Conservation (phyloP, 2,888 invertebrate genomes). For the Tipula lateralis region DNA sequence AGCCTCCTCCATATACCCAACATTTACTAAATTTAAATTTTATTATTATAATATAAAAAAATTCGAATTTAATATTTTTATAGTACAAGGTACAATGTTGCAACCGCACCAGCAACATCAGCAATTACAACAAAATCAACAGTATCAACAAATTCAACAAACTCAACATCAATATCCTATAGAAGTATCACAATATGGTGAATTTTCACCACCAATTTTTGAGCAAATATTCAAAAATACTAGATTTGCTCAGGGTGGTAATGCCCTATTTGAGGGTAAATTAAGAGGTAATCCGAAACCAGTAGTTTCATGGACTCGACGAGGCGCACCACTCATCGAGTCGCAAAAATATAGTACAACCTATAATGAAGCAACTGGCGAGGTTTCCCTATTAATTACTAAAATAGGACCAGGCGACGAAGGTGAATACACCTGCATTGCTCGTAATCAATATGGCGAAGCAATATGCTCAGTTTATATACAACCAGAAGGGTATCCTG, state of each 20-base stretch:
- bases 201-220: slow-evolving; percentile 87
- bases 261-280: slow-evolving; percentile 87
- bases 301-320: slow-evolving; percentile 84
- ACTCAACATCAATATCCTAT: slow-evolving; percentile 48
- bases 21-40: neutral
- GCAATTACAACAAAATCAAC: slow-evolving; percentile 32
- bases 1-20: slow-evolving; percentile 19
- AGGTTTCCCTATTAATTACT: slow-evolving; percentile 85
- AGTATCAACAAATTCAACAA: slow-evolving; percentile 31
- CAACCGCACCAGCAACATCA: slow-evolving; percentile 27
- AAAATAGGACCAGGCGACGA: slow-evolving; percentile 94
- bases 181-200: slow-evolving; percentile 60
- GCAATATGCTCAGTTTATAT: slow-evolving; percentile 94
- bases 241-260: slow-evolving; percentile 90
- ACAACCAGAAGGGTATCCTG: slow-evolving; percentile 78
- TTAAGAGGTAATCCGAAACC: slow-evolving; percentile 89
- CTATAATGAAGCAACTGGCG: slow-evolving; percentile 86
- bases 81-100: slow-evolving; percentile 27
- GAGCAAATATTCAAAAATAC: slow-evolving; percentile 94
- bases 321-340: slow-evolving; percentile 75
- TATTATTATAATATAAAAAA: neutral
- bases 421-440: slow-evolving; percentile 93
- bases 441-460: slow-evolving; percentile 92
- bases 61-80: slow-evolving; percentile 27
- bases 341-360: slow-evolving; percentile 84